These are phyloP conservation scores for Eupithecia tripunctaria DNA, from an alignment of 2,888 invertebrate species.

Conservation along the genomic window DNA sequence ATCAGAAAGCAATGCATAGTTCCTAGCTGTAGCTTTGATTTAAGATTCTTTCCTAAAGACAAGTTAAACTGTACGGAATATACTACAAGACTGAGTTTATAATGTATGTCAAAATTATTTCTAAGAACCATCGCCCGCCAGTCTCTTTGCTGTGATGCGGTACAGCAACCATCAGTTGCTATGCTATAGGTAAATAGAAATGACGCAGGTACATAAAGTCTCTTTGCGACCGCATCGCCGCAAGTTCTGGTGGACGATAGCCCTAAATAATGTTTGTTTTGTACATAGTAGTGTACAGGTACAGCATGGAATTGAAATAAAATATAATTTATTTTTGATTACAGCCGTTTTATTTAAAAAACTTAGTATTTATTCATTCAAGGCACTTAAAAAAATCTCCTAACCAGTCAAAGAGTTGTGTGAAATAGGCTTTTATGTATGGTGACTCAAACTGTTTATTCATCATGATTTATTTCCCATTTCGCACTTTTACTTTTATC, in stretches of 20 bases:
- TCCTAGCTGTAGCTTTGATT: conserved; percentile 41
- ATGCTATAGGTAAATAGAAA: neutral
- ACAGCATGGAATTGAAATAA: conserved; percentile 69
- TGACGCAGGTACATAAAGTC: neutral
- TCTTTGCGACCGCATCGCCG: neutral
- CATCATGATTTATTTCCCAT: neutral
- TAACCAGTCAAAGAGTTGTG: neutral
- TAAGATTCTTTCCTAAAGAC: conserved; percentile 43
- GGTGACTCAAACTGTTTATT: neutral
- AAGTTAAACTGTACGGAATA: conserved; percentile 77
- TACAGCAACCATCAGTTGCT: neutral
- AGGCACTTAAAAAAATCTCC: neutral
- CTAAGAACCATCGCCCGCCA: conserved; percentile 27
- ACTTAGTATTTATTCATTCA: conserved; percentile 21
- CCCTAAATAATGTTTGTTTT: conserved; percentile 58
- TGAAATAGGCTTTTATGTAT: neutral
- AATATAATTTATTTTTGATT: conserved; percentile 79
- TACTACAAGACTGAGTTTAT: conserved; percentile 79
- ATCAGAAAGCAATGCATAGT: conserved; percentile 30
- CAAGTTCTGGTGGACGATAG: neutral
- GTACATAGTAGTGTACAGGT: conserved; percentile 63
- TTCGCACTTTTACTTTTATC: neutral
- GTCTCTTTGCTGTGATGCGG: neutral
- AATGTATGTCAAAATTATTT: conserved; percentile 65
- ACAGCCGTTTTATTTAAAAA: conserved; percentile 63